A percentile compares a stretch with the other conserved stretches of the same genome.
Conservation (phyloP, 2,888 invertebrate species). For the Blastobasis adustella region DNA sequence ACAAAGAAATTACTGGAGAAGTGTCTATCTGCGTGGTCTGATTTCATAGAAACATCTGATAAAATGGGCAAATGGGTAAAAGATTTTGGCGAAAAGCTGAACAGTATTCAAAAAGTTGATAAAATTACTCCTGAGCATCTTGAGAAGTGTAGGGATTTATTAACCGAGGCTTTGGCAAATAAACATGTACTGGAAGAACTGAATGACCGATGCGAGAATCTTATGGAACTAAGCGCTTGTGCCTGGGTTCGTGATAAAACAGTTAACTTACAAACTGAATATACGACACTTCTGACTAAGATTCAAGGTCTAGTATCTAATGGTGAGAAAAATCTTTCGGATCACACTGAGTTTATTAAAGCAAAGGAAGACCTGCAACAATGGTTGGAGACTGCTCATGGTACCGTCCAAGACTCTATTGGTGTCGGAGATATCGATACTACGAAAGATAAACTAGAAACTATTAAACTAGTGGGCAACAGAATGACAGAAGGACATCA, state of each 20-base stretch:
- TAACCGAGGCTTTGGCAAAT: conserved; percentile 83
- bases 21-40: conserved; percentile 87
- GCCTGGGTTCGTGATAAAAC: conserved; percentile 91
- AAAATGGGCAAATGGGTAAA: conserved; percentile 85
- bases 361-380: conserved; percentile 87
- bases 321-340: conserved; percentile 92
- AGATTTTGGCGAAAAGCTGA: conserved; percentile 78
- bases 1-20: conserved; percentile 83
- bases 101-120: conserved; percentile 78
- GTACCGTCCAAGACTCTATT: conserved; percentile 87
- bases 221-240: conserved; percentile 91
- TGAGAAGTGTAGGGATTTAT: conserved; percentile 82
- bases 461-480: conserved; percentile 82
- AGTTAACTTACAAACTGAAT: conserved; percentile 87
- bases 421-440: conserved; percentile 86
- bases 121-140: conserved; percentile 87
- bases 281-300: conserved; percentile 84
- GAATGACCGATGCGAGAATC: conserved; percentile 88
- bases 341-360: conserved; percentile 92
- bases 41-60: conserved; percentile 82
- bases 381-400: conserved; percentile 89
- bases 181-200: conserved; percentile 88
- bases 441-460: conserved; percentile 87
- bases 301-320: conserved; percentile 88
- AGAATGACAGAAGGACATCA: conserved; percentile 90